Evolutionary conservation across 1,140 invertebrate genomes (phyloP).

Genomic region (Bombus cullumanus): DNA sequence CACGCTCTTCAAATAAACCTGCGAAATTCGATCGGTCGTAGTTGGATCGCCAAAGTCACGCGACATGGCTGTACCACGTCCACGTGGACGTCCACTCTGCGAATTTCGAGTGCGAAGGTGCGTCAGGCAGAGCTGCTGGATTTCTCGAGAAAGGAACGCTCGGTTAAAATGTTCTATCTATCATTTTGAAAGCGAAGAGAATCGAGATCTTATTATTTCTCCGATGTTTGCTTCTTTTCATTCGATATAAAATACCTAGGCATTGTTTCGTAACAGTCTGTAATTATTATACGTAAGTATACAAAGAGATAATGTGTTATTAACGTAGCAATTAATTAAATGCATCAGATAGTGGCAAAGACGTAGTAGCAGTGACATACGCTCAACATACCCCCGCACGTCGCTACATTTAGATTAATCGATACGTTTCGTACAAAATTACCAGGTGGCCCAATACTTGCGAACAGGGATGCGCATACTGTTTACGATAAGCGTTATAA

Average conservation of each 20-base stretch:
- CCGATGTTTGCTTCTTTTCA: too few species aligned
- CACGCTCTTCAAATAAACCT: constrained; percentile 72
- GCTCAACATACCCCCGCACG: too few species aligned
- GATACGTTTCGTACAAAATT: neutral
- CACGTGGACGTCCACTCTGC: neutral
- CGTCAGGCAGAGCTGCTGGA: neutral
- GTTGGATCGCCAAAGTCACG: neutral
- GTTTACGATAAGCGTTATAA: neutral
- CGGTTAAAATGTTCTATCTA: neutral
- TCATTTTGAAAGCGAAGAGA: neutral
- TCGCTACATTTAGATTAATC: neutral
- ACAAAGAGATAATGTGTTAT: neutral
- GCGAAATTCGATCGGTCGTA: constrained; percentile 62
- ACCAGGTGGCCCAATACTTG: neutral
- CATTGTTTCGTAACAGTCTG: neutral
- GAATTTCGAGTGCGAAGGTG: neutral
- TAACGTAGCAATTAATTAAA: constrained; percentile 1
- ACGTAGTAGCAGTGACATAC: neutral
- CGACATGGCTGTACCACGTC: neutral
- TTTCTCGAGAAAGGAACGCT: neutral
- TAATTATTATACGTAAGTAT: neutral
- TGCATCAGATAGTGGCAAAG: neutral
- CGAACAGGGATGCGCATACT: neutral
- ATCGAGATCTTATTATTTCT: neutral
- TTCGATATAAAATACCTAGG: neutral